Percentiles rank a stretch among this genome's conserved stretches.
phyloP scores from a whole-genome alignment of 2,888 invertebrate species.

The Eucera pruinosa region DNA sequence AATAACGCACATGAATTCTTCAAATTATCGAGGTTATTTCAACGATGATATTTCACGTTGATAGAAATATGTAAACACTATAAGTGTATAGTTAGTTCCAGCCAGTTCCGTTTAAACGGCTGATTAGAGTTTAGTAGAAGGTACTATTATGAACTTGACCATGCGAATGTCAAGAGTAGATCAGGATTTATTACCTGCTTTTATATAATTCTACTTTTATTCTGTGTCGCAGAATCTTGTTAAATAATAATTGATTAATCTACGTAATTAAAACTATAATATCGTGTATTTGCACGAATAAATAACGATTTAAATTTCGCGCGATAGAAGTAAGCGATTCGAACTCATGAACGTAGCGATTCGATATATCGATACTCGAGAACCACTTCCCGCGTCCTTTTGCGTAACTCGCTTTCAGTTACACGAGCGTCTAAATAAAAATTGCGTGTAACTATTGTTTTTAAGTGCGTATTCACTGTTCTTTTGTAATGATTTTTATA shows the following conservation, averaged over 20 bases:
- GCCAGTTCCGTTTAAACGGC: slow-evolving; percentile 56
- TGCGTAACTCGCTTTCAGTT: background rate
- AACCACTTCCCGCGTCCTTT: background rate
- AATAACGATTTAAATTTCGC: too few species aligned
- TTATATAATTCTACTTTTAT: slow-evolving; percentile 8
- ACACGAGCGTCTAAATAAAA: background rate
- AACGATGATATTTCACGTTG: background rate
- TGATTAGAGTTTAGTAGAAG: slow-evolving; percentile 51
- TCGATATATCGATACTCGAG: slow-evolving; percentile 9
- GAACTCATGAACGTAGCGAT: background rate
- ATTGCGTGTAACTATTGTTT: background rate
- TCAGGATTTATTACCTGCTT: slow-evolving; percentile 63
- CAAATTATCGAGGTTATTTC: slow-evolving; percentile 4
- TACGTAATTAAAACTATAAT: background rate
- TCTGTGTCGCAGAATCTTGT: too few species aligned
- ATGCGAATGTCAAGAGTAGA: slow-evolving; percentile 38
- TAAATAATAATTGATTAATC: background rate
- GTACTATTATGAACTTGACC: slow-evolving; percentile 66
- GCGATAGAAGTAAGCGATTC: background rate
- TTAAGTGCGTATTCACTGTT: background rate
- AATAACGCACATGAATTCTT: slow-evolving; percentile 4
- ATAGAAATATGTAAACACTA: background rate
- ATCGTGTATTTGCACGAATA: too few species aligned
- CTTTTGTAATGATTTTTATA: background rate
- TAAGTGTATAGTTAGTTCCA: background rate